phyloP scores from a whole-genome alignment of 1,140 invertebrate species.

The Orius insidiosus region DNA sequence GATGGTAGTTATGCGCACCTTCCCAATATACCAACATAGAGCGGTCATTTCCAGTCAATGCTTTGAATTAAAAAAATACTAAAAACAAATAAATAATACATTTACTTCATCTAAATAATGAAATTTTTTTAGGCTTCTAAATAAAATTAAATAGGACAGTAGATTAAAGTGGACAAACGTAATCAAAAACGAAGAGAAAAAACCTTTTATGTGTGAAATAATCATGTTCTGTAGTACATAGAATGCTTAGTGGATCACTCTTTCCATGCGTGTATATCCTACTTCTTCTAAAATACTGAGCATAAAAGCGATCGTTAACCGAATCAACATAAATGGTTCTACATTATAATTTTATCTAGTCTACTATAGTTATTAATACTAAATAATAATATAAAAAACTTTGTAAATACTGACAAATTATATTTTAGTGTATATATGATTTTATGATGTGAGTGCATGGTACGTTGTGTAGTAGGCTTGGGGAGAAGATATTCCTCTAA shows the following conservation, averaged over 20 bases:
- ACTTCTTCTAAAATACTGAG: conserved; percentile 11
- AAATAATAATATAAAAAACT: conserved; percentile 9
- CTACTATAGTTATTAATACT: no score
- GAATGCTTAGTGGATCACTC: conserved; percentile 16
- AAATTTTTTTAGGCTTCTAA: no score
- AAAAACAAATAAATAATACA: no score
- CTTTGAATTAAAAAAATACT: no score
- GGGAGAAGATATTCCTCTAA: conserved; percentile 16
- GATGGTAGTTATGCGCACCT: not conserved
- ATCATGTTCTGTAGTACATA: conserved; percentile 16
- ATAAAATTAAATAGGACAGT: no score
- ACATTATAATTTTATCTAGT: conserved; percentile 6
- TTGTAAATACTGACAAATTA: conserved; percentile 15
- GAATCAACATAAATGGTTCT: conserved; percentile 8
- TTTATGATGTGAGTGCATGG: conserved; percentile 16
- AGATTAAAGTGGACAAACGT: no score
- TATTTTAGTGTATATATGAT: conserved; percentile 6
- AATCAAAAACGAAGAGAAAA: no score
- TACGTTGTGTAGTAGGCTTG: conserved; percentile 18
- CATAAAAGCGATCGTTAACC: conserved; percentile 12
- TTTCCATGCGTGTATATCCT: conserved; percentile 15
- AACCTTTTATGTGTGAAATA: conserved; percentile 12
- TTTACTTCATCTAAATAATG: conserved; percentile 3
- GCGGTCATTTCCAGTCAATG: no score
- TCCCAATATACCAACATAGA: no score